Conservation (phyloP, 2,797 vertebrate genomes). For the Pangasius larnaudii region DNA sequence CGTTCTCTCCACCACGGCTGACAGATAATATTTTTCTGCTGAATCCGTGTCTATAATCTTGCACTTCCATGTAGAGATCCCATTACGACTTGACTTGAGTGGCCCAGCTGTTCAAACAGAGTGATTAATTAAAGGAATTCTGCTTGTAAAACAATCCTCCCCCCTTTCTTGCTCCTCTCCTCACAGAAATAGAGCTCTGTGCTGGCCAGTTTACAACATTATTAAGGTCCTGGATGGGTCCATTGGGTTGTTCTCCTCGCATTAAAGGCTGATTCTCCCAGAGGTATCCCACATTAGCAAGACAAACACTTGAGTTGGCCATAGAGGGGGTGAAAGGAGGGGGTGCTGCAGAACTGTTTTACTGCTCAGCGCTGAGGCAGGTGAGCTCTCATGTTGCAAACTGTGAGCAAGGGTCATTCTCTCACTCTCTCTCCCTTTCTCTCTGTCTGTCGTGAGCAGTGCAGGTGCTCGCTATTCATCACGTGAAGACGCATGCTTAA, state of each 20-base stretch:
- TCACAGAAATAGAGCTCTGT: slow-evolving; percentile 55
- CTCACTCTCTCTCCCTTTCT: slow-evolving; percentile 50
- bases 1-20: slow-evolving; percentile 69
- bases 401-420: slow-evolving; percentile 50
- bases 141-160: slow-evolving; percentile 91
- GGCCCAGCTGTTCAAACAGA: slow-evolving; percentile 97
- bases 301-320: slow-evolving; percentile 70
- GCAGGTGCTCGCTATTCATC: slow-evolving; percentile 79
- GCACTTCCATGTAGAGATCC: slow-evolving; percentile 79
- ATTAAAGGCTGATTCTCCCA: slow-evolving; percentile 68
- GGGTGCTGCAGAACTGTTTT: slow-evolving; percentile 44
- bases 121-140: slow-evolving; percentile 99
- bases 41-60: slow-evolving; percentile 76
- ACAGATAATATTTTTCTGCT: slow-evolving; percentile 81
- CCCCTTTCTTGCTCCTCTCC: slow-evolving; percentile 55
- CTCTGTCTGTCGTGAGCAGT: slow-evolving; percentile 62
- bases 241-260: slow-evolving; percentile 65
- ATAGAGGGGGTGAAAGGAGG: slow-evolving; percentile 44
- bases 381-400: slow-evolving; percentile 59
- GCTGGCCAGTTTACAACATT: slow-evolving; percentile 58
- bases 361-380: slow-evolving; percentile 48
- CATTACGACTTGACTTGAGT: slow-evolving; percentile 78
- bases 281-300: slow-evolving; percentile 73
- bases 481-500: slow-evolving; percentile 72
- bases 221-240: slow-evolving; percentile 65